phyloP scores from a whole-genome alignment of 2,888 invertebrate species.

The Heteromyza rotundicornis region DNA sequence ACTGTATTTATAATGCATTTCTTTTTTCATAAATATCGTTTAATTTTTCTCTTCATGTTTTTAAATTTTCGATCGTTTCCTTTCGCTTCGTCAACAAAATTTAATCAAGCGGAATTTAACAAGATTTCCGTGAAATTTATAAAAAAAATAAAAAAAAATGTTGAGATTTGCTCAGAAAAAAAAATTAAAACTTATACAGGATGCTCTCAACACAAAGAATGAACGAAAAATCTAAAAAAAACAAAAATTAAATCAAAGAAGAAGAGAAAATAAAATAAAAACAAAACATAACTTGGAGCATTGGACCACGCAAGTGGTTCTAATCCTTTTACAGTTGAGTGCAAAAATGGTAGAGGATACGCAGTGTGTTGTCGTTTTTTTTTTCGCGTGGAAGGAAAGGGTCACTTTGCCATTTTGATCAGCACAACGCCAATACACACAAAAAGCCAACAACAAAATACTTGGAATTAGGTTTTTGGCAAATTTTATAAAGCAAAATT shows the following conservation, averaged over 20 bases:
- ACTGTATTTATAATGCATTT: too few species aligned
- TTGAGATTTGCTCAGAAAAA: neutral
- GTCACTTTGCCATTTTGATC: too few species aligned
- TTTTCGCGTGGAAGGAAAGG: neutral
- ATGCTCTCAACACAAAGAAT: neutral
- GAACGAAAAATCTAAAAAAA: neutral
- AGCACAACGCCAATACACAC: too few species aligned
- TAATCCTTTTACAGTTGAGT: conserved; percentile 19
- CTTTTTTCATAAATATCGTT: too few species aligned
- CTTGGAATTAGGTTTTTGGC: neutral
- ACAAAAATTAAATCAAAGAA: conserved; percentile 3
- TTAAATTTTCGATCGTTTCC: neutral
- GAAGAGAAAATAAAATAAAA: conserved; percentile 5
- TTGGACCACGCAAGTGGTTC: conserved; percentile 17
- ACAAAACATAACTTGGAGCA: neutral
- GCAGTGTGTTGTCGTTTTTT: neutral
- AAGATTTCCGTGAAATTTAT: conserved; percentile 44
- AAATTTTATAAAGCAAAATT: neutral
- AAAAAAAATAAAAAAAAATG: neutral
- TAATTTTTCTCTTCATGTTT: too few species aligned
- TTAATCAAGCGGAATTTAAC: conserved; percentile 49
- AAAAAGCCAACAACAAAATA: too few species aligned
- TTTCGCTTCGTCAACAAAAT: conserved; percentile 28
- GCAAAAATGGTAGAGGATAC: neutral
- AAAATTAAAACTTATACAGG: neutral